Evolutionary conservation across 2,888 invertebrate genomes (phyloP), one percentile per base, ranked within the genome.

Genomic region (Sclerodermus sp.): DNA sequence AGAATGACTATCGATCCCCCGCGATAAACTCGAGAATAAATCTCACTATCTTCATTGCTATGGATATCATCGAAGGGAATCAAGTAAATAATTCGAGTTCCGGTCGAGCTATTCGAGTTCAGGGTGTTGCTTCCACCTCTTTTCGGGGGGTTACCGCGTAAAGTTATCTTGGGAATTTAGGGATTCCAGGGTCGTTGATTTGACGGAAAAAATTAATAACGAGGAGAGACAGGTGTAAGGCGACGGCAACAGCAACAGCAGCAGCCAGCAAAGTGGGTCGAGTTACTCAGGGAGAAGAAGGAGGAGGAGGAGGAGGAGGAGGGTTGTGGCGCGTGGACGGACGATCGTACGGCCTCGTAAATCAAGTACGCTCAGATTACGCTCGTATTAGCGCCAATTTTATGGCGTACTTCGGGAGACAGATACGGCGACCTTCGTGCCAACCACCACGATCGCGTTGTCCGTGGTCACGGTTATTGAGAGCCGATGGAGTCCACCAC

Each of bases 321-420:
- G n/a, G n/a, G n/a, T 50, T 41, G 51, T 34, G 58, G 55, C 63
- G 58, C 60, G 64, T 59, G 62, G 63, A 68, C 62, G 57, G 62
- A 69, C 61, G 68, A 69, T 70, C 50, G 52, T 42, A 49, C 54
- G 67, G 64, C 65, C 68, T 70, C 71, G 71, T 74, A 72, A 71
- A 74, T 75, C 73, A 71, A 65, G 45, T 53, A 53, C 67, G 69
- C 68, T 72, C 70, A 70, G 73, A 74, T 75, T 70, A 67, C 70
- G 68, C 67, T 51, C 66, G 64, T 68, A 73, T 75, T 73, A 75
- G 70, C 66, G 65, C 62, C 67, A 62, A 65, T 70, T 72, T 75
- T 74, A 74, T 66, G 70, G 67, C 67, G 67, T 63, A 68, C 67
- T 71, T 66, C 59, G 62, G 57, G 59, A 63, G 64, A 68, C 62